phyloP scores from a whole-genome alignment of 2,797 vertebrate species.

The Chromis chromis region DNA sequence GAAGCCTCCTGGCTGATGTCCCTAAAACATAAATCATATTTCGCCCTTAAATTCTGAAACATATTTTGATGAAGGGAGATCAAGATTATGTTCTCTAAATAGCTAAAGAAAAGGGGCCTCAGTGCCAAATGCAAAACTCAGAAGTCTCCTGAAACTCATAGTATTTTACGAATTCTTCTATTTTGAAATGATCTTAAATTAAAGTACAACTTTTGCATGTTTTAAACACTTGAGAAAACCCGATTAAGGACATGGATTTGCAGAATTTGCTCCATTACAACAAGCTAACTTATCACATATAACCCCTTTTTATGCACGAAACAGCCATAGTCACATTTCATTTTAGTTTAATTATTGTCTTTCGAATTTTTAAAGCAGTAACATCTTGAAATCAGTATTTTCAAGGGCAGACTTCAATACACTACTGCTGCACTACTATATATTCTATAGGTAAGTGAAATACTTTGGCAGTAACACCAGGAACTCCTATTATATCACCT shows the following conservation, averaged over 20 bases:
- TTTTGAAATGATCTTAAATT: not conserved
- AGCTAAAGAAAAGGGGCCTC: not conserved
- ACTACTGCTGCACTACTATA: not conserved
- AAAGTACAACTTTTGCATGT: not conserved
- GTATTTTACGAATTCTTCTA: not conserved
- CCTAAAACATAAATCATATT: slow-evolving; percentile 15
- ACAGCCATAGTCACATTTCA: not conserved
- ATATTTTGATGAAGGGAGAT: not conserved
- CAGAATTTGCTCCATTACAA: not conserved
- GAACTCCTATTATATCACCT: slow-evolving; percentile 19
- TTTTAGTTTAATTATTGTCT: not conserved
- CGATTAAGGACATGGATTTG: not conserved
- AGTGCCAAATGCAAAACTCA: not conserved
- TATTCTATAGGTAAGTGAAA: slow-evolving; percentile 1
- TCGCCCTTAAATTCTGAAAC: not conserved
- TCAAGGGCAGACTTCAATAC: not conserved
- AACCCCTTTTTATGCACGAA: not conserved
- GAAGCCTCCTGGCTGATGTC: slow-evolving; percentile 12
- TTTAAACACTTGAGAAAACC: not conserved
- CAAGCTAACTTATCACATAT: not conserved
- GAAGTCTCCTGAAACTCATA: not conserved
- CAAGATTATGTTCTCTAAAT: not conserved
- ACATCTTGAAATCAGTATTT: not conserved
- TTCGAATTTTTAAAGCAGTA: not conserved
- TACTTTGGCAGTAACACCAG: slow-evolving; percentile 13